These are phyloP conservation scores for Micromesistius poutassou DNA, from an alignment of 2,797 vertebrate species.

Conservation along the genomic window DNA sequence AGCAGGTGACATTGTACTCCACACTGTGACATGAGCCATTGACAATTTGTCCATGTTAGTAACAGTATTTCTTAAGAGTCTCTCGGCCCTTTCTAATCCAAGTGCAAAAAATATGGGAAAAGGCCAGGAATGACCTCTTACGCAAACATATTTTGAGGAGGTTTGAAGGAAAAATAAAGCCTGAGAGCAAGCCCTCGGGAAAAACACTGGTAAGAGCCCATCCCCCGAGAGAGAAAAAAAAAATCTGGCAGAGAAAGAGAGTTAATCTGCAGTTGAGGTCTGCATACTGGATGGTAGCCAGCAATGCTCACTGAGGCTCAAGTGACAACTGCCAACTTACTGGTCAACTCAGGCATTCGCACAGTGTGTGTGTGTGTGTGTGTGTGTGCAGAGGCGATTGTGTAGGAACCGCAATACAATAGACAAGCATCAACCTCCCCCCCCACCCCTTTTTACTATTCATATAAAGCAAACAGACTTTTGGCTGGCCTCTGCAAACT, in stretches of 20 bases:
- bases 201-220: background rate
- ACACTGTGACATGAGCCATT: constrained; percentile 6
- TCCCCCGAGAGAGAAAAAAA: background rate
- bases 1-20: background rate
- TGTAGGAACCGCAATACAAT: constrained; percentile 14
- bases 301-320: constrained; percentile 18
- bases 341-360: constrained; percentile 17
- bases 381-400: constrained; percentile 3
- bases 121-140: background rate
- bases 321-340: constrained; percentile 8
- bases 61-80: background rate
- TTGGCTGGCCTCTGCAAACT: constrained; percentile 48
- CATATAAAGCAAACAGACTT: constrained; percentile 51
- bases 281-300: constrained; percentile 8
- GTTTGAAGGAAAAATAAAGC: background rate
- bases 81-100: background rate
- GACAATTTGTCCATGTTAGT: constrained; percentile 3
- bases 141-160: background rate
- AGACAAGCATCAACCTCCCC: constrained; percentile 6
- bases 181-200: background rate
- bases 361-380: background rate
- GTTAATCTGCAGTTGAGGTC: background rate
- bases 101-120: background rate
- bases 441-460: constrained; percentile 14
- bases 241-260: background rate